Evolutionary conservation across 2,797 vertebrate species (phyloP), one percentile per base, ranked within the genome.

Genomic region (Catharus ustulatus): DNA sequence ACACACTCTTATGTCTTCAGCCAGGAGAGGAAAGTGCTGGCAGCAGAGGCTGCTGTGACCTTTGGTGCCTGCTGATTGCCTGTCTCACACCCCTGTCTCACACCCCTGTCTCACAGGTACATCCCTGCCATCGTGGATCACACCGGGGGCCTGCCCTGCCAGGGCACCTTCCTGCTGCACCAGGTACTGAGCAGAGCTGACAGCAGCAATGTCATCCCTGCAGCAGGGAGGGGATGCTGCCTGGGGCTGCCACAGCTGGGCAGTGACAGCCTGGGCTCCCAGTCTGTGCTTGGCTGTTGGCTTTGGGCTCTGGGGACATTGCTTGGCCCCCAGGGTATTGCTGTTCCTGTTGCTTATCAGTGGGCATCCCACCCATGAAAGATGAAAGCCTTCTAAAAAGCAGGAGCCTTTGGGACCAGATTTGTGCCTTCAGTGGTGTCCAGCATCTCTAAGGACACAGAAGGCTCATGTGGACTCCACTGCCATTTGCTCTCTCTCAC

Each of bases 71-170:
- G 62, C 30, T 75, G 54, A 59, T n/a, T 11, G 51, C 13, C 45
- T 95, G 15, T 95, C 88, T 93, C 67, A 6, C 76, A 5, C 40
- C 11, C 30, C 40, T 40, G 40, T 40, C 40, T 40, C 40, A 12
- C 40, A 40, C 40, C 12, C 13, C 45, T 95, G 15, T 95, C 88
- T 93, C 76, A 5, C 96, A 99, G 99, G 97, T 99, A 99, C 96
- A 99, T 99, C 90, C 99, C 99, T 68, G 99, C 99, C 43, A 98
- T 99, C n/a, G 99, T 99, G 82, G 99, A 99, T 97, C 99, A 99
- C 94, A 99, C 98, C 5, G 98, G 98, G 90, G 99, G 99, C 40
- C 97, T 99, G 54, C 98, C 99, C 84, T 99, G 99, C 66, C 98
- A 99, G 62, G 99, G 99, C n/a, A 99, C 98, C 4, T 99, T 99